Conservation (phyloP, 1,140 invertebrate genomes). For the Globodera rostochiensis region DNA sequence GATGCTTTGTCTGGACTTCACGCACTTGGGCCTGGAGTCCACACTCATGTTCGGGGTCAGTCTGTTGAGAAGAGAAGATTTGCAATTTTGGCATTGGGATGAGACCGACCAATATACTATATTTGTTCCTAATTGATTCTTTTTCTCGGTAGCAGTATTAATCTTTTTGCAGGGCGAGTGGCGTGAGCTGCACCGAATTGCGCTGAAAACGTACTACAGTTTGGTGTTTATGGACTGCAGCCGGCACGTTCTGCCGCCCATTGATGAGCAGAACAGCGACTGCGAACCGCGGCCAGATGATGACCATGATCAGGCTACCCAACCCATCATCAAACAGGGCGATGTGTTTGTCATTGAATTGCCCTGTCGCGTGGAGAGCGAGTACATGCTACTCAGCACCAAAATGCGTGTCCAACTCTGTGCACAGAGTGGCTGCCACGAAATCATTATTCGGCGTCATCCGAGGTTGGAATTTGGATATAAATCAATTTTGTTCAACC, state of each 20-base stretch:
- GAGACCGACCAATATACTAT: too few species aligned
- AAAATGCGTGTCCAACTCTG: slow-evolving; percentile 13
- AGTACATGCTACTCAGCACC: not conserved
- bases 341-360: slow-evolving; percentile 22
- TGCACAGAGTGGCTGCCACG: slow-evolving; percentile 18
- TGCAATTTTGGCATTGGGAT: too few species aligned
- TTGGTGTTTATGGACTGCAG: slow-evolving; percentile 28
- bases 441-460: slow-evolving; percentile 18
- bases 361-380: slow-evolving; percentile 2
- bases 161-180: slow-evolving; percentile 26
- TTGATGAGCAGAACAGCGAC: not conserved
- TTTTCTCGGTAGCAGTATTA: slow-evolving; percentile 7
- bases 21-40: slow-evolving; percentile 11
- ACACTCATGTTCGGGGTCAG: slow-evolving; percentile 1
- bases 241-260: slow-evolving; percentile 11
- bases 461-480: not conserved
- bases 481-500: not conserved
- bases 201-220: slow-evolving; percentile 29
- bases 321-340: not conserved
- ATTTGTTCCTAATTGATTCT: slow-evolving; percentile 16
- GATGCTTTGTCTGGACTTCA: slow-evolving; percentile 16
- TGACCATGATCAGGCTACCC: not conserved
- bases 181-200: slow-evolving; percentile 16
- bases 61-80: not conserved
- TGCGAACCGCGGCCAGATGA: not conserved